Evolutionary conservation across 1,140 invertebrate species (phyloP).

Genomic region (Agrypnia vestita): DNA sequence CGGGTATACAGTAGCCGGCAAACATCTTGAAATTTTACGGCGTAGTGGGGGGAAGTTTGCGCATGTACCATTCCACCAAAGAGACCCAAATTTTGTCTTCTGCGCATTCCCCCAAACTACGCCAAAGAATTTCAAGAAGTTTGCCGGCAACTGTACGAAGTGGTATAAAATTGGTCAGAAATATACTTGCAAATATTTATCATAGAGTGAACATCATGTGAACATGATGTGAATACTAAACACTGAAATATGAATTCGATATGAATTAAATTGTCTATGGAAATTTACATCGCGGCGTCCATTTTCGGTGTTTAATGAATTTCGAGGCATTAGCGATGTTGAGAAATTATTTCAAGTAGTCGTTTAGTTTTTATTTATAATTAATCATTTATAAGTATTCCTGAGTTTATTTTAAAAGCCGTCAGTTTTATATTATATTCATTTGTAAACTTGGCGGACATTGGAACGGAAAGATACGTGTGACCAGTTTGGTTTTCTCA

Average conservation of each 20-base stretch:
- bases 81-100: too few relatives aligned
- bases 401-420: not conserved
- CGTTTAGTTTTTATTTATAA: not conserved
- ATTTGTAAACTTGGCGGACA: not conserved
- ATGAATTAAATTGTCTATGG: not conserved
- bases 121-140: too few relatives aligned
- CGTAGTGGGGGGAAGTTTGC: too few relatives aligned
- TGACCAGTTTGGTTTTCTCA: not conserved
- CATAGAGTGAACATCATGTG: too few relatives aligned
- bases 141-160: too few relatives aligned
- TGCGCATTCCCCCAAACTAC: too few relatives aligned
- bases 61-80: too few relatives aligned
- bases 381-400: not conserved
- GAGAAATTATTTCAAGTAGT: not conserved
- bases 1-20: too few relatives aligned
- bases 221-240: not conserved
- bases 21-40: too few relatives aligned
- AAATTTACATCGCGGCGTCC: constrained; percentile 25
- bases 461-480: not conserved
- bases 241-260: too few relatives aligned
- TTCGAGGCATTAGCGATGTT: not conserved
- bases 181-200: too few relatives aligned
- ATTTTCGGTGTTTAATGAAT: constrained; percentile 19
- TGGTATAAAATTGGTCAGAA: too few relatives aligned
- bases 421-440: not conserved